These are phyloP conservation scores for Neoaliturus tenellus DNA, from an alignment of 2,888 invertebrate species.

Conservation along the genomic window DNA sequence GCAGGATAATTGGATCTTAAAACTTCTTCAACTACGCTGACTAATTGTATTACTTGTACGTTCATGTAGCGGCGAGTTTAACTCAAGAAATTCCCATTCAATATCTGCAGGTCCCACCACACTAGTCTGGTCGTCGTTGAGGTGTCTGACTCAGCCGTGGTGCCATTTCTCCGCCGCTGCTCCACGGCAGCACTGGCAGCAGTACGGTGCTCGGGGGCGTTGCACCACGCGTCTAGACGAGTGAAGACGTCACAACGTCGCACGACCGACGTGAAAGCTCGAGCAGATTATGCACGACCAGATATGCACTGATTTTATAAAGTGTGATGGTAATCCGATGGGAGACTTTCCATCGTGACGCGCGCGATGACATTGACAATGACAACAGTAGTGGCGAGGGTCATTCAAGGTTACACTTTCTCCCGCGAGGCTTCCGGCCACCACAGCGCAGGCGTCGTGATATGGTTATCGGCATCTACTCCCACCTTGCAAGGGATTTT, in stretches of 20 bases:
- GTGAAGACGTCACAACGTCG: background rate
- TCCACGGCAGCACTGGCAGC: too few relatives aligned
- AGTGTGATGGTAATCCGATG: conserved; percentile 33
- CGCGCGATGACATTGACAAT: conserved; percentile 40
- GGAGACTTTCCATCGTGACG: conserved; percentile 43
- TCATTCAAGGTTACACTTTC: conserved; percentile 33
- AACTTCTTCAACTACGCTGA: too few relatives aligned
- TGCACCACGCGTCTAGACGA: background rate
- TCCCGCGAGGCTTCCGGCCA: background rate
- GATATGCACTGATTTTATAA: conserved; percentile 33
- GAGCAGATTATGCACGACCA: conserved; percentile 1
- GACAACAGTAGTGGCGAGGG: conserved; percentile 11
- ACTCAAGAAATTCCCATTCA: too few relatives aligned
- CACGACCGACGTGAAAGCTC: conserved; percentile 19
- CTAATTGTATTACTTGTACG: too few relatives aligned
- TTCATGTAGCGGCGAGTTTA: too few relatives aligned
- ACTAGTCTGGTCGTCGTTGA: too few relatives aligned
- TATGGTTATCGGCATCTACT: conserved; percentile 9
- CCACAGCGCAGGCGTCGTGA: background rate
- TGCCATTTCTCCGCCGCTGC: too few relatives aligned
- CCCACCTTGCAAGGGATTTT: background rate
- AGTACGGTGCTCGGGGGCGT: background rate
- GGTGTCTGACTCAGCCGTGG: too few relatives aligned
- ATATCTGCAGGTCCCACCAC: too few relatives aligned
- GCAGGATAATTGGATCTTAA: too few relatives aligned